Base-by-base conservation (phyloP, 2,113 vertebrate genomes). In the Xiphias gladius region DNA sequence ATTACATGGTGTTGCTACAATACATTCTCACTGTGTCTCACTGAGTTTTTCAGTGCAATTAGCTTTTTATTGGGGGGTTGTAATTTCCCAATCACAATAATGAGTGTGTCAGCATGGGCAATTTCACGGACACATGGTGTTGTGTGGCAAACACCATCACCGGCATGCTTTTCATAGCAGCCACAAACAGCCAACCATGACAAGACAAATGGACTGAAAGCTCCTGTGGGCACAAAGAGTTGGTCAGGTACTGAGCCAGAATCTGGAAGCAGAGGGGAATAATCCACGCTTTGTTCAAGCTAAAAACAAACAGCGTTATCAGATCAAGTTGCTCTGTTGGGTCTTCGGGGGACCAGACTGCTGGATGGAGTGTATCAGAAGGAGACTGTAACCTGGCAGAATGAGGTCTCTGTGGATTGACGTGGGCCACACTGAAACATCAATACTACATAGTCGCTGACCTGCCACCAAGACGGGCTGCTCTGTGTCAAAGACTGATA, bases 31-130 rank as follows among this genome's bases (percentile, higher is more conserved):
- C 26, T 65, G 68, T 62, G 30, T 50, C 68, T 59, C 22, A 4
- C 58, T 71, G 78, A 81, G 75, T 48, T 43, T 83, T 89, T 86
- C 77, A 71, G 71, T 54, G 20, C 54, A 89, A 82, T 86, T 82
- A 82, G 59, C 55, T 41, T 74, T 85, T 87, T 46, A 73, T 70
- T 26, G 55, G 32, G 57, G n/a, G 62, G 76, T 69, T 70, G 39
- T 79, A 66, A 65, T 80, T 80, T 62, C 20, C 52, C 61, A 61
- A 46, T 22, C 35, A 46, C 50, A n/a, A 39, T 54, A 77, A 79
- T 69, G 35, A 79, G 20, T 26, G 59, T 57, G 76, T 79, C 71
- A 46, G 68, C 76, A 67, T 8, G 32, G 84, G 41, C 69, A 74
- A 76, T 85, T 83, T 78, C 37, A 67, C 46, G 69, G 24, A 41